Conservation (phyloP, 1,140 invertebrate species). For the Bombus affinis region DNA sequence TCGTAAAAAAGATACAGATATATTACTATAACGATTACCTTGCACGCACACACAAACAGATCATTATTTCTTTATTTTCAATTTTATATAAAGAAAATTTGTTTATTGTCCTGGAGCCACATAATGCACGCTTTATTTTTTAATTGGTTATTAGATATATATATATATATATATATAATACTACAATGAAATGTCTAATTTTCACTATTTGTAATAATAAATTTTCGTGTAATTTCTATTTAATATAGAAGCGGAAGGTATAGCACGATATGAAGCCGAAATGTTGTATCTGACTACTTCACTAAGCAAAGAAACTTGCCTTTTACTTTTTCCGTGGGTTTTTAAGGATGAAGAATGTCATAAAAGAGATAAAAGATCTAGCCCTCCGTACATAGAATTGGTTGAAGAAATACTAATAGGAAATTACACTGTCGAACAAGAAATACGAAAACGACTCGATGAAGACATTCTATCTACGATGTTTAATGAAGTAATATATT, state of each 20-base stretch:
- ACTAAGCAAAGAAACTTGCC: conserved; percentile 72
- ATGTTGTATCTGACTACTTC: conserved; percentile 72
- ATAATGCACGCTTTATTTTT: not conserved
- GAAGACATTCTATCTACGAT: conserved; percentile 72
- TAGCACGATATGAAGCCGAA: conserved; percentile 76
- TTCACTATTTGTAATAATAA: not conserved
- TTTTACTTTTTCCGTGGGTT: conserved; percentile 80
- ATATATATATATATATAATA: not conserved
- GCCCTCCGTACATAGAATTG: conserved; percentile 77
- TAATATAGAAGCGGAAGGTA: conserved; percentile 71
- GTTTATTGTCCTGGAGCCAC: not conserved
- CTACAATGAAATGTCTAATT: not conserved
- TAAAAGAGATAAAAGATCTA: conserved; percentile 75
- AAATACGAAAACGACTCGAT: conserved; percentile 73
- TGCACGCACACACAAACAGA: not conserved
- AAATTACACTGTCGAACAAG: conserved; percentile 75
- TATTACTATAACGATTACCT: not conserved
- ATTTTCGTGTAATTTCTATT: not conserved
- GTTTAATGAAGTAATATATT: conserved; percentile 72
- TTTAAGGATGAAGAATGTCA: conserved; percentile 80
- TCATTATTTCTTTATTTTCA: not conserved
- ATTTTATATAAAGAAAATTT: not conserved
- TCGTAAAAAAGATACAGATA: not conserved
- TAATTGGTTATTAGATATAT: not conserved
- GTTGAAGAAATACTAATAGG: conserved; percentile 74